Evolutionary conservation across 92 coral and sea anemone species (phyloP).

Genomic region (Phenganax marumi): DNA sequence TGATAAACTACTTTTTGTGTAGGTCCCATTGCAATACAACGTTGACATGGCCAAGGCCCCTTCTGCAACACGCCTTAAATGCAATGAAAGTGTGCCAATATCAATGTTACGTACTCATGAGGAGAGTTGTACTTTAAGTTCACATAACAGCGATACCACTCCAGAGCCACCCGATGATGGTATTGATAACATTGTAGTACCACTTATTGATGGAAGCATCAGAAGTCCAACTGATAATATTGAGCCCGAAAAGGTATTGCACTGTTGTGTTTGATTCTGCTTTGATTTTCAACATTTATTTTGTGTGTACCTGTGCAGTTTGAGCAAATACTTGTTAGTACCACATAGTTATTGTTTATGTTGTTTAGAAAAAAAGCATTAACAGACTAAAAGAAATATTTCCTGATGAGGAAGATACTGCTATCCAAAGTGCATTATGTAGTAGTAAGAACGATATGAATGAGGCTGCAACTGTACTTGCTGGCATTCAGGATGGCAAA

Average conservation of each 20-base stretch:
- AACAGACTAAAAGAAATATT: conserved; percentile 42
- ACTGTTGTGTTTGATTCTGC: not conserved
- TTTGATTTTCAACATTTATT: not conserved
- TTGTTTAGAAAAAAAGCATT: conserved; percentile 25
- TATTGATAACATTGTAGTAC: not conserved
- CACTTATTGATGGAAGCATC: not conserved
- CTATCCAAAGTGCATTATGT: conserved; percentile 30
- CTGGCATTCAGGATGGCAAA: too few species aligned
- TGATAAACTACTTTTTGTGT: not conserved
- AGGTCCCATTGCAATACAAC: not conserved
- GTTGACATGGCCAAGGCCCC: conserved; percentile 44
- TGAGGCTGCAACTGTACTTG: conserved; percentile 43
- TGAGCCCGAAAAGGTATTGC: not conserved
- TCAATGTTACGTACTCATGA: conserved; percentile 46
- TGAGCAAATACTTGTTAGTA: not conserved
- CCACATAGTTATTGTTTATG: not conserved
- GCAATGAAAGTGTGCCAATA: conserved; percentile 41
- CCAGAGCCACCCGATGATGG: conserved; percentile 6
- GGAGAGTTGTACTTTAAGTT: conserved; percentile 40
- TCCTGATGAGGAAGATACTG: conserved; percentile 20
- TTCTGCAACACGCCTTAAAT: conserved; percentile 36
- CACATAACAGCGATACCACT: conserved; percentile 9
- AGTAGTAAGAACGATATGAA: conserved; percentile 41
- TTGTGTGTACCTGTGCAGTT: not conserved
- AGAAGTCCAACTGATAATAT: not conserved